Evolutionary conservation across 1,140 invertebrate genomes (phyloP).

Genomic region (Lycorma delicatula): DNA sequence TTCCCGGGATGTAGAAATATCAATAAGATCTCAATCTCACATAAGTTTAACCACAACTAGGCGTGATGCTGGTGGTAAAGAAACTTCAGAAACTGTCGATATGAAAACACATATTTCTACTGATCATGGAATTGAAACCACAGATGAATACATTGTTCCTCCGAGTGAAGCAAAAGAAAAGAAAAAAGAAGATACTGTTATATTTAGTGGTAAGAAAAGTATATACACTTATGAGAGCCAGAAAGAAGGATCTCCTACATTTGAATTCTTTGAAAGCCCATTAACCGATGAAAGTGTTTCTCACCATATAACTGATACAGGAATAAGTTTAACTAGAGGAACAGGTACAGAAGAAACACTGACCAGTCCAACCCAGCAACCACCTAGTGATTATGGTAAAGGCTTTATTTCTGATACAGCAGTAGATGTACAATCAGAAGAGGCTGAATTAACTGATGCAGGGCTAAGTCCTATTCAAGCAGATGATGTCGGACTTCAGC

Average conservation of each 20-base stretch:
- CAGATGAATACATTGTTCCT: constrained; percentile 36
- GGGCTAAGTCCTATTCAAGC: constrained; percentile 45
- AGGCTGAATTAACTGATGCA: constrained; percentile 45
- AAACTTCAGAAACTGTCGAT: constrained; percentile 40
- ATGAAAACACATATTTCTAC: constrained; percentile 37
- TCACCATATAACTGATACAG: constrained; percentile 44
- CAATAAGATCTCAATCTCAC: constrained; percentile 43
- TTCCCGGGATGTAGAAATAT: constrained; percentile 42
- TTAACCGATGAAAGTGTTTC: constrained; percentile 42
- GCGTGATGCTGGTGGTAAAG: constrained; percentile 35
- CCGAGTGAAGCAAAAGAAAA: constrained; percentile 30
- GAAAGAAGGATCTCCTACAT: constrained; percentile 31
- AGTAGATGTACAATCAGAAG: constrained; percentile 40
- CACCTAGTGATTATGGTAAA: constrained; percentile 23
- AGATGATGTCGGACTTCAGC: constrained; percentile 37
- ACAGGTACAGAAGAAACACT: constrained; percentile 42
- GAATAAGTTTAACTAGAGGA: constrained; percentile 42
- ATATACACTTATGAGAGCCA: constrained; percentile 40
- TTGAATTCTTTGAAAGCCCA: constrained; percentile 34
- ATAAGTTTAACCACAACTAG: constrained; percentile 40
- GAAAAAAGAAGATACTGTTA: constrained; percentile 42
- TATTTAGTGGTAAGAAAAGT: constrained; percentile 42
- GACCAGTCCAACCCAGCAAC: constrained; percentile 37
- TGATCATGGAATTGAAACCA: constrained; percentile 22
- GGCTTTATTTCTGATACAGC: constrained; percentile 41